phyloP scores from a whole-genome alignment of 2,888 invertebrate genomes.

The Caenorhabditis sp. region DNA sequence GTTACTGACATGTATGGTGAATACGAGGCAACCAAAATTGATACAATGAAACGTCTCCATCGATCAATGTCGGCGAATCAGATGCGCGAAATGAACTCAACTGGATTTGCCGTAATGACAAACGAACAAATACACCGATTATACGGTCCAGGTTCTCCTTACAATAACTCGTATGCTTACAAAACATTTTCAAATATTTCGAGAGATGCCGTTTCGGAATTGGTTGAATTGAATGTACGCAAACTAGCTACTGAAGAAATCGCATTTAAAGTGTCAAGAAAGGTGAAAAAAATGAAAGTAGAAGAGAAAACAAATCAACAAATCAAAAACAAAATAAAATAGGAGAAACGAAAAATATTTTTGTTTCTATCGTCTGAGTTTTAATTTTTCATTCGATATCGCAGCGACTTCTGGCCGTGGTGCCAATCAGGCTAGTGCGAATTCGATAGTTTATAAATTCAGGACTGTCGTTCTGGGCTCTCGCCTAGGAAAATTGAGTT shows the following conservation, averaged over 20 bases:
- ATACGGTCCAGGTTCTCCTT: slow-evolving; percentile 57
- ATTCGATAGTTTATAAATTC: too few species aligned
- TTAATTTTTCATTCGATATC: too few species aligned
- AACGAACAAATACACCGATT: slow-evolving; percentile 51
- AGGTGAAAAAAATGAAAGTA: slow-evolving; percentile 14
- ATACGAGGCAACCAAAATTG: slow-evolving; percentile 56
- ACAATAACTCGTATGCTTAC: slow-evolving; percentile 38
- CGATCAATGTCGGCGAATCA: slow-evolving; percentile 47
- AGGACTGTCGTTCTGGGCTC: too few species aligned
- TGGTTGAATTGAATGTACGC: slow-evolving; percentile 31
- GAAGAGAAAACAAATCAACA: too few species aligned
- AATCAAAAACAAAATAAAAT: too few species aligned
- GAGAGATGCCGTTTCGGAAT: slow-evolving; percentile 8
- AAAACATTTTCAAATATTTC: slow-evolving; percentile 18
- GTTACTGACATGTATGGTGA: slow-evolving; percentile 38
- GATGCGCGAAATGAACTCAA: slow-evolving; percentile 55
- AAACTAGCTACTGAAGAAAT: slow-evolving; percentile 33
- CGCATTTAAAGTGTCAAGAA: slow-evolving; percentile 32
- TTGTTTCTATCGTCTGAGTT: too few species aligned
- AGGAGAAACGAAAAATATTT: too few species aligned
- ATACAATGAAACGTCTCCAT: slow-evolving; percentile 53
- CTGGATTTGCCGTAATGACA: slow-evolving; percentile 58
- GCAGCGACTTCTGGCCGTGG: too few species aligned
- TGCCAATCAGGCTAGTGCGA: too few species aligned
- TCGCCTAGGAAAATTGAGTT: too few species aligned